A percentile compares a stretch with the other conserved stretches of the same genome.
Conservation (phyloP, 1,140 invertebrate genomes). For the Sipha flava region DNA sequence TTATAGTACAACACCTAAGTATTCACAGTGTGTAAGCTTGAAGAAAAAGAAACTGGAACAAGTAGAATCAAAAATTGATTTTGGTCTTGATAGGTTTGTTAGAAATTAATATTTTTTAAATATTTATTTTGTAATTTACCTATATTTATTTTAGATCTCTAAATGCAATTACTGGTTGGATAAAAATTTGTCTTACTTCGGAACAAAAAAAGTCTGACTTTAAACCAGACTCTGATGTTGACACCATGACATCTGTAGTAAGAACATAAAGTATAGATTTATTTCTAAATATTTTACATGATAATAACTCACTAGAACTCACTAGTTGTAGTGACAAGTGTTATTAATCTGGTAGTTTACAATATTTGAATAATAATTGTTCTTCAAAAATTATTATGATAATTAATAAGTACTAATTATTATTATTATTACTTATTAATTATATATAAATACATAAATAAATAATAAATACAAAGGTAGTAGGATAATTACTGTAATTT, state of each 20-base stretch:
- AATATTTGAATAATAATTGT: too few relatives aligned
- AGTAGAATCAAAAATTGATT: slow-evolving; percentile 84
- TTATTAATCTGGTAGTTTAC: too few relatives aligned
- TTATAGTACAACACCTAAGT: slow-evolving; percentile 74
- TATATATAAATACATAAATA: too few relatives aligned
- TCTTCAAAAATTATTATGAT: too few relatives aligned
- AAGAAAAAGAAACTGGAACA: slow-evolving; percentile 80
- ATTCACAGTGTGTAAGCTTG: slow-evolving; percentile 76
- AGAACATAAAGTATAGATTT: too few relatives aligned
- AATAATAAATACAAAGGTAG: too few relatives aligned
- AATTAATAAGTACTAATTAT: background rate
- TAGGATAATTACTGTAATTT: too few relatives aligned
- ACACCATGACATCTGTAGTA: slow-evolving; percentile 64
- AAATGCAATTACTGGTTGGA: slow-evolving; percentile 81
- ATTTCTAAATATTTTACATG: too few relatives aligned
- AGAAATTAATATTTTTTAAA: background rate
- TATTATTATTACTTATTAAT: too few relatives aligned
- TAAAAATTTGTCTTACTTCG: slow-evolving; percentile 77
- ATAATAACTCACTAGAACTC: too few relatives aligned
- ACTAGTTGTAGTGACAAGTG: too few relatives aligned
- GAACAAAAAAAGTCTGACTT: slow-evolving; percentile 97
- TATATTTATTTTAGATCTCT: slow-evolving; percentile 54
- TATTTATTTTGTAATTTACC: slow-evolving; percentile 15
- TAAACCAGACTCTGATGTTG: slow-evolving; percentile 77
- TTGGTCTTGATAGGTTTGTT: slow-evolving; percentile 65